Evolutionary conservation across 2,797 vertebrate genomes (phyloP).

Genomic region (Pantherophis vulpinus): DNA sequence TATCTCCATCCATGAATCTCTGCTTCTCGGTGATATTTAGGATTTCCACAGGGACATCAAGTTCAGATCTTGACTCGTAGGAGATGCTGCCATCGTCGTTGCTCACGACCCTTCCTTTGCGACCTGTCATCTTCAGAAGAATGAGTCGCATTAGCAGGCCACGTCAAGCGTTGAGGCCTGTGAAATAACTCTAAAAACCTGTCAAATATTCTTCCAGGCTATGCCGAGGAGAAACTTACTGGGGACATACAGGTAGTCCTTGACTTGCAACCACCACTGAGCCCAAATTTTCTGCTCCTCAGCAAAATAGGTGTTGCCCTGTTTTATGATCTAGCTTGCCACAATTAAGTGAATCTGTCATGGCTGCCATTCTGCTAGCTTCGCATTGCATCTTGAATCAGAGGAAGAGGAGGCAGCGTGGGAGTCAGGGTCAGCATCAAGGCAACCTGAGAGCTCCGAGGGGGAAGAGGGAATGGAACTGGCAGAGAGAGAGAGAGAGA

Average conservation of each 20-base stretch:
- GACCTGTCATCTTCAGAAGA: conserved; percentile 89
- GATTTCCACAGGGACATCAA: conserved; percentile 96
- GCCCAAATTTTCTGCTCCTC: too few species aligned
- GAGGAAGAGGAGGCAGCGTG: too few species aligned
- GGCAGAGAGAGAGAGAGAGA: too few species aligned
- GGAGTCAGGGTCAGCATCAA: too few species aligned
- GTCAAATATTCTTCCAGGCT: not conserved
- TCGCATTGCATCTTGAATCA: too few species aligned
- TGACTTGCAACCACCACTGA: not conserved
- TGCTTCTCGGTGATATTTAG: conserved; percentile 98
- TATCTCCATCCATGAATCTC: conserved; percentile 98
- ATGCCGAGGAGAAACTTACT: not conserved
- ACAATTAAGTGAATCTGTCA: too few species aligned
- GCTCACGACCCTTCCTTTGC: conserved; percentile 95
- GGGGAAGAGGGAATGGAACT: too few species aligned
- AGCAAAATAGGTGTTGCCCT: not conserved
- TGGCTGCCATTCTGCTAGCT: too few species aligned
- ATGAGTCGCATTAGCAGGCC: not conserved
- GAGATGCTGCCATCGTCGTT: conserved; percentile 97
- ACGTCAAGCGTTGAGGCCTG: not conserved
- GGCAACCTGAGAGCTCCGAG: too few species aligned
- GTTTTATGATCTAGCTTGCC: too few species aligned
- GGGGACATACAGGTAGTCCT: not conserved
- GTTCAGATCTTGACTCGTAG: conserved; percentile 93
- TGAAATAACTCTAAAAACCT: not conserved